These are phyloP conservation scores for Anomalospiza imberbis DNA, from an alignment of 2,797 vertebrate species.

Conservation along the genomic window DNA sequence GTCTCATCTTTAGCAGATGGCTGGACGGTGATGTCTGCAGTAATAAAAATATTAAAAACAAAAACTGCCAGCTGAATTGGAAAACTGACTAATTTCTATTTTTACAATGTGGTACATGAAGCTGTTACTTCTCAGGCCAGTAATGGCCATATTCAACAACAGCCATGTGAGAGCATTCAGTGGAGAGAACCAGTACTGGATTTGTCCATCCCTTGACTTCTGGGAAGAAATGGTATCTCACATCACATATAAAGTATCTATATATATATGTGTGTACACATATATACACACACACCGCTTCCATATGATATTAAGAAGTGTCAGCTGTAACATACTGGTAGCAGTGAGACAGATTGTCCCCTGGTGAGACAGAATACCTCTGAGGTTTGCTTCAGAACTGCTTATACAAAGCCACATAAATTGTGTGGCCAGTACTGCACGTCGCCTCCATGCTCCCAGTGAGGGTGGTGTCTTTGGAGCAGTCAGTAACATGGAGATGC, in stretches of 20 bases:
- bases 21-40: conserved; percentile 47
- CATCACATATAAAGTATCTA: background rate
- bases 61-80: conserved; percentile 54
- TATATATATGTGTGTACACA: rapidly evolving
- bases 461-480: background rate
- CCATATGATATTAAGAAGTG: background rate
- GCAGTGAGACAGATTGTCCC: background rate
- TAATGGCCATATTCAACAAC: background rate
- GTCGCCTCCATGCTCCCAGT: background rate
- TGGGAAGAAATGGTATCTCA: background rate
- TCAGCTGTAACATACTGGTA: background rate
- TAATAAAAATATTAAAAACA: conserved; percentile 58
- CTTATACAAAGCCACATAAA: background rate
- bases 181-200: background rate
- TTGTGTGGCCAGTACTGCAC: background rate
- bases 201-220: background rate
- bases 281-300: background rate
- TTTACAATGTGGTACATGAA: conserved; percentile 32
- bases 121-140: conserved; percentile 29
- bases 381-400: background rate
- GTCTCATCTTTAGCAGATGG: conserved; percentile 63
- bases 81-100: conserved; percentile 58
- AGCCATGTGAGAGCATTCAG: background rate
- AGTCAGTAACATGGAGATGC: no score
- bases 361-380: background rate